These are phyloP conservation scores for Callithrix jacchus DNA, from an alignment of 2,113 vertebrate genomes.

Conservation along the genomic window DNA sequence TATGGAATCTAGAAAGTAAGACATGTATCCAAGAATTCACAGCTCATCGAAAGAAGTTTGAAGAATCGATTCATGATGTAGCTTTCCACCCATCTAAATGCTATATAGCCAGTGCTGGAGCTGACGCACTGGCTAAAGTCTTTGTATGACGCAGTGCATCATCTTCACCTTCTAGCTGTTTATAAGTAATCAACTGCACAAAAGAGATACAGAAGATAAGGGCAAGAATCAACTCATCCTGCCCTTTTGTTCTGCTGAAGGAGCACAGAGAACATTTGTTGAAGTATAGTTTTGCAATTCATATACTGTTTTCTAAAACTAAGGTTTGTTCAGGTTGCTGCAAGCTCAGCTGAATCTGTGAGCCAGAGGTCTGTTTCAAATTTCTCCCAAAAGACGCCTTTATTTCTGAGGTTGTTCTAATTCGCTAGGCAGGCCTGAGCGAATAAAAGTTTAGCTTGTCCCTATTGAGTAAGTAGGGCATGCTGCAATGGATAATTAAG, in stretches of 20 bases:
- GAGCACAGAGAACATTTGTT: conserved; percentile 85
- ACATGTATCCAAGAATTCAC: conserved; percentile 99
- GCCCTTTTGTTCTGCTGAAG: conserved; percentile 81
- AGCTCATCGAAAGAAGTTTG: conserved; percentile 98
- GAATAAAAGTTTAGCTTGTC: conserved; percentile 82
- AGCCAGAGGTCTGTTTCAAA: conserved; percentile 85
- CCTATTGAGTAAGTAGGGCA: conserved; percentile 73
- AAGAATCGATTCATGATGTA: conserved; percentile 98
- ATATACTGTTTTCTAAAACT: conserved; percentile 86
- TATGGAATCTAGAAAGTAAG: conserved; percentile 99
- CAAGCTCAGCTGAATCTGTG: conserved; percentile 86
- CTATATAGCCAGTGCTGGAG: conserved; percentile 98
- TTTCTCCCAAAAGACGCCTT: conserved; percentile 82
- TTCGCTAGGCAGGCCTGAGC: conserved; percentile 96
- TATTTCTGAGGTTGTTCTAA: conserved; percentile 83
- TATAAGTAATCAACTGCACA: conserved; percentile 88
- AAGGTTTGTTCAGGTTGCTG: conserved; percentile 85
- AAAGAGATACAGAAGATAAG: conserved; percentile 78
- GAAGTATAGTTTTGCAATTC: conserved; percentile 85
- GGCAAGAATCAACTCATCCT: conserved; percentile 72
- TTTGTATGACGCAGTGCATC: conserved; percentile 94
- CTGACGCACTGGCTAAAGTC: conserved; percentile 99
- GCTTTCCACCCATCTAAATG: conserved; percentile 98
- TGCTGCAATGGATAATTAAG: conserved; percentile 63
- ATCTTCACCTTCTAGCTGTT: conserved; percentile 83